These are phyloP conservation scores for Urocolius indicus DNA, from an alignment of 2,113 vertebrate genomes.

Conservation along the genomic window DNA sequence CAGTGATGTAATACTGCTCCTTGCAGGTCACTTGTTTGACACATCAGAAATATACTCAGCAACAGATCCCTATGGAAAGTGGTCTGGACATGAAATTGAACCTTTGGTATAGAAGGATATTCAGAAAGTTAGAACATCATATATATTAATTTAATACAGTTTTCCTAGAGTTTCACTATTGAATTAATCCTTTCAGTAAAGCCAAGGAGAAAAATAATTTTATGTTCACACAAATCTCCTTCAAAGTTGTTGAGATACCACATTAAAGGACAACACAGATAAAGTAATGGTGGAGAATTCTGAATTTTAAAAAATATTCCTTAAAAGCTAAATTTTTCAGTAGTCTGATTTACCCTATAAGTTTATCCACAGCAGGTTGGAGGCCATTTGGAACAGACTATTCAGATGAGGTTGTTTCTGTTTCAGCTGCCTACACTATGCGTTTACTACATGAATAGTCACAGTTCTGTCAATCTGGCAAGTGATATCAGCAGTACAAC, in stretches of 20 bases:
- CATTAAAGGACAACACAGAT: neutral
- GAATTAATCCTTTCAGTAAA: neutral
- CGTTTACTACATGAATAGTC: neutral
- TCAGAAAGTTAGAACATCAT: neutral
- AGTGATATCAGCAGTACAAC: neutral
- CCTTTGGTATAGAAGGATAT: neutral
- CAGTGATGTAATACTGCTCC: conserved; percentile 44
- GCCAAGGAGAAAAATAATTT: neutral
- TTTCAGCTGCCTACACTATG: conserved; percentile 8
- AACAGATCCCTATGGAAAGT: neutral
- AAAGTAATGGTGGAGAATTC: neutral
- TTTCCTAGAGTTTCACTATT: neutral
- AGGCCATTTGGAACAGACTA: neutral
- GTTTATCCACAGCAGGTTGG: neutral
- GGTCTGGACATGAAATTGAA: neutral
- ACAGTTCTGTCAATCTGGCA: conserved; percentile 33
- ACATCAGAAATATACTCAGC: neutral
- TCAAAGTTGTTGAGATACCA: neutral
- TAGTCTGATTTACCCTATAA: neutral
- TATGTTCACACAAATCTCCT: neutral
- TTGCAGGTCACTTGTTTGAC: neutral
- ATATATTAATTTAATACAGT: neutral
- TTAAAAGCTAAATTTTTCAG: neutral
- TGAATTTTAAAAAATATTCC: neutral
- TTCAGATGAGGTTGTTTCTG: conserved; percentile 16